Conservation (phyloP, 2,797 vertebrate species). For the Acanthurus tractus region DNA sequence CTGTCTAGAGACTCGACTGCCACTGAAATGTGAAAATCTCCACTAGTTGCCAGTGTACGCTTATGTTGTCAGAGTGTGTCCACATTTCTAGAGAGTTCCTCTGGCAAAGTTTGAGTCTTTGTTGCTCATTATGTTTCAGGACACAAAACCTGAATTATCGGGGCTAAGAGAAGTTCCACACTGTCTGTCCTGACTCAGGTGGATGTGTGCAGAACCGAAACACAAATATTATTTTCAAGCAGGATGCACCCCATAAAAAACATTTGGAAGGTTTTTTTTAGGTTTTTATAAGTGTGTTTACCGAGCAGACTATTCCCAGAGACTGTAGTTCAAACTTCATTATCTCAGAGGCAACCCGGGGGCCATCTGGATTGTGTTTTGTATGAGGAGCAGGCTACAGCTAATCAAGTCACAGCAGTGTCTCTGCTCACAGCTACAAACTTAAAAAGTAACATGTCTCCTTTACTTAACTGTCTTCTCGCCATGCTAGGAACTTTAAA, state of each 20-base stretch:
- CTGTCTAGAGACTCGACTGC: slow-evolving; percentile 41
- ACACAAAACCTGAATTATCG: slow-evolving; percentile 24
- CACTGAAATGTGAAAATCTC: slow-evolving; percentile 42
- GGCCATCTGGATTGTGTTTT: slow-evolving; percentile 62
- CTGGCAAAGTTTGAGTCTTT: slow-evolving; percentile 26
- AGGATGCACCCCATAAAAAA: slow-evolving; percentile 19
- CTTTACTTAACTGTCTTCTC: slow-evolving; percentile 31
- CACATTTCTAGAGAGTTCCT: slow-evolving; percentile 13
- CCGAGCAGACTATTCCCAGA: slow-evolving; percentile 36
- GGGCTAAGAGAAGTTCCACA: slow-evolving; percentile 19
- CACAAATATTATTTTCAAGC: slow-evolving; percentile 7
- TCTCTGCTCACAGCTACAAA: slow-evolving; percentile 38
- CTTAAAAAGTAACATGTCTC: slow-evolving; percentile 34
- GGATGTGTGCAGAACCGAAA: slow-evolving; percentile 23
- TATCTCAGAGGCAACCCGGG: slow-evolving; percentile 43
- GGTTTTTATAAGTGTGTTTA: slow-evolving; percentile 40
- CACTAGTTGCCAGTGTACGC: slow-evolving; percentile 18
- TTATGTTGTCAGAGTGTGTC: slow-evolving; percentile 43
- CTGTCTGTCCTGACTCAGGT: slow-evolving; percentile 22
- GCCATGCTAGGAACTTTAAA: slow-evolving; percentile 22
- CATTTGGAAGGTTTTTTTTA: neutral
- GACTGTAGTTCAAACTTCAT: slow-evolving; percentile 51
- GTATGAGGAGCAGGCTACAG: slow-evolving; percentile 33
- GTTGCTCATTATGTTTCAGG: slow-evolving; percentile 39
- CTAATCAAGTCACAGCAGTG: slow-evolving; percentile 55